Conservation (phyloP, 2,113 vertebrate species). For the Atrichornis clamosus region DNA sequence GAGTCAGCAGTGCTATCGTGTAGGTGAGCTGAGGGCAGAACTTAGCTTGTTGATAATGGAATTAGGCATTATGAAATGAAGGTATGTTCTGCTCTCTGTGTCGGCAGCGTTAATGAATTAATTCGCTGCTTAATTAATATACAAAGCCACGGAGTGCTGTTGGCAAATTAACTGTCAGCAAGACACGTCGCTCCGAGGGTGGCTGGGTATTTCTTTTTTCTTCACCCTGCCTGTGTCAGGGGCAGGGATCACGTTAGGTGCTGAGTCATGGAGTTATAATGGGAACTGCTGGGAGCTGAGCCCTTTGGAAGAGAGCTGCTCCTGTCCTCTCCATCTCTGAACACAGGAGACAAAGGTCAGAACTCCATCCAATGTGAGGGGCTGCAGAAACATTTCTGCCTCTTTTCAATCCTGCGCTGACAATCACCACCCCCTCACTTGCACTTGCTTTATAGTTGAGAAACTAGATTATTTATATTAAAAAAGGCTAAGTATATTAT, state of each 20-base stretch:
- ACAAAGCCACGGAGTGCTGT: constrained; percentile 1
- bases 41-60: background rate
- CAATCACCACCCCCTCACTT: background rate
- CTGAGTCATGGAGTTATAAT: constrained; percentile 37
- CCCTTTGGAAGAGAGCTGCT: background rate
- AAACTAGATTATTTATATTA: background rate
- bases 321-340: background rate
- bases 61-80: background rate
- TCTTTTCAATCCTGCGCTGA: background rate
- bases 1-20: background rate
- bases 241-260: background rate
- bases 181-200: background rate
- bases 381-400: background rate
- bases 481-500: background rate
- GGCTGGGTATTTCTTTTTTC: background rate
- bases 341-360: background rate
- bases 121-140: constrained; percentile 39
- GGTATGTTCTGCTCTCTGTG: background rate
- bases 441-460: background rate
- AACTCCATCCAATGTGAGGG: background rate
- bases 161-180: constrained; percentile 21
- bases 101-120: constrained; percentile 21
- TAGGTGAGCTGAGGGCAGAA: background rate
- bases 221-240: background rate
- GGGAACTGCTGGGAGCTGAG: constrained; percentile 19